A percentile compares a stretch with the other conserved stretches of the same genome.
phyloP scores from a whole-genome alignment of 2,797 vertebrate genomes.

The Malacoctenus gilli region DNA sequence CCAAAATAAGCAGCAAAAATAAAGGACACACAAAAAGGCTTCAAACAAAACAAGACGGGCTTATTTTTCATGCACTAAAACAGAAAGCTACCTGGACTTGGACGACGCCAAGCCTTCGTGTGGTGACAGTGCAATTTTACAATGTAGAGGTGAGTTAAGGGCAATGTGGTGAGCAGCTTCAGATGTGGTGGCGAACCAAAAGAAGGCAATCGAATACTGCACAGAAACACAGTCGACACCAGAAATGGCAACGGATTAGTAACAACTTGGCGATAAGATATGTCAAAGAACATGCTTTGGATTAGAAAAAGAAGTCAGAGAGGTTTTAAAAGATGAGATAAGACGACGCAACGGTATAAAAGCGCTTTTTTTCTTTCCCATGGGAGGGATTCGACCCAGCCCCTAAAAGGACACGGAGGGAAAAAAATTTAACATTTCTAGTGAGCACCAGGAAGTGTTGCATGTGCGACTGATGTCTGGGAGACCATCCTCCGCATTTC shows the following conservation, averaged over 20 bases:
- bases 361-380: too few relatives aligned
- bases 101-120: constrained; percentile 19
- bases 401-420: too few relatives aligned
- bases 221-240: constrained; percentile 20
- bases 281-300: constrained; percentile 31
- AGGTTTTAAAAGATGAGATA: constrained; percentile 19
- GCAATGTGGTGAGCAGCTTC: constrained; percentile 67
- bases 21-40: not conserved
- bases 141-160: constrained; percentile 48
- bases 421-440: too few relatives aligned
- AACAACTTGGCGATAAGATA: constrained; percentile 14
- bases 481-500: too few relatives aligned
- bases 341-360: constrained; percentile 17
- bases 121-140: constrained; percentile 10
- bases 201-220: constrained; percentile 42
- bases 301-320: constrained; percentile 15
- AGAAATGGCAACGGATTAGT: constrained; percentile 8
- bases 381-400: too few relatives aligned
- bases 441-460: too few relatives aligned
- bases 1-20: not conserved
- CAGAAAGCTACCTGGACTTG: constrained; percentile 24
- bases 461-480: too few relatives aligned
- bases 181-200: constrained; percentile 60
- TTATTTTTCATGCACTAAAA: constrained; percentile 26
- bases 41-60: constrained; percentile 2